A percentile compares a stretch with the other conserved stretches of the same genome.
Evolutionary conservation across 2,797 vertebrate genomes (phyloP).

Genomic region (Rhabdomys pumilio): DNA sequence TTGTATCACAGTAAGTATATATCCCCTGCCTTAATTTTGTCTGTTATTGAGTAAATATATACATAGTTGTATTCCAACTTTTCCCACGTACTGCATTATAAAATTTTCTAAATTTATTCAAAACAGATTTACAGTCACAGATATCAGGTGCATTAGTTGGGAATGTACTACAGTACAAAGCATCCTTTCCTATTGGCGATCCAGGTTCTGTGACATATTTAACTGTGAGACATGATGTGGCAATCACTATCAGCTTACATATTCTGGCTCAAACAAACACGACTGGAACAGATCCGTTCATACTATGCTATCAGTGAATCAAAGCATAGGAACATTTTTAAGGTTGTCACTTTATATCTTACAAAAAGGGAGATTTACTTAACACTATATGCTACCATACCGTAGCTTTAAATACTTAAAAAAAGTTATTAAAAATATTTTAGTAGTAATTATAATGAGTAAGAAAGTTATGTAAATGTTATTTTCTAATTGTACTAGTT

Average conservation of each 20-base stretch:
- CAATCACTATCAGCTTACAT: background rate
- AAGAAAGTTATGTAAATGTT: constrained; percentile 38
- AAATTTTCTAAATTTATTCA: constrained; percentile 42
- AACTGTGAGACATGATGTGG: constrained; percentile 33
- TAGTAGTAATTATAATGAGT: background rate
- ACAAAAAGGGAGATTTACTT: constrained; percentile 52
- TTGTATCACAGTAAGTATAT: background rate
- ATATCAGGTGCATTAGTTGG: constrained; percentile 2
- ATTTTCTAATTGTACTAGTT: constrained; percentile 46
- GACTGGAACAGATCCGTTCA: constrained; percentile 21
- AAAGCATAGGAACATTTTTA: constrained; percentile 59
- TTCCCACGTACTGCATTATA: background rate
- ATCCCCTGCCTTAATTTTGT: constrained; percentile 7
- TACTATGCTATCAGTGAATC: background rate
- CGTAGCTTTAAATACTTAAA: constrained; percentile 29
- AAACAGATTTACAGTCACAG: constrained; percentile 45
- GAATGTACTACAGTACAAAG: constrained; percentile 14
- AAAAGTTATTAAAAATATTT: constrained; percentile 53
- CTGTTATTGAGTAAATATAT: background rate
- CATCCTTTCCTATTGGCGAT: background rate
- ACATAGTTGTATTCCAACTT: constrained; percentile 1
- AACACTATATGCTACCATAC: constrained; percentile 27
- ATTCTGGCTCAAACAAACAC: constrained; percentile 25
- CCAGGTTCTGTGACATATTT: background rate
- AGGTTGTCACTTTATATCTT: constrained; percentile 13